Base-by-base conservation (phyloP, 2,797 vertebrate genomes). In the Schizopygopsis pylzovi region DNA sequence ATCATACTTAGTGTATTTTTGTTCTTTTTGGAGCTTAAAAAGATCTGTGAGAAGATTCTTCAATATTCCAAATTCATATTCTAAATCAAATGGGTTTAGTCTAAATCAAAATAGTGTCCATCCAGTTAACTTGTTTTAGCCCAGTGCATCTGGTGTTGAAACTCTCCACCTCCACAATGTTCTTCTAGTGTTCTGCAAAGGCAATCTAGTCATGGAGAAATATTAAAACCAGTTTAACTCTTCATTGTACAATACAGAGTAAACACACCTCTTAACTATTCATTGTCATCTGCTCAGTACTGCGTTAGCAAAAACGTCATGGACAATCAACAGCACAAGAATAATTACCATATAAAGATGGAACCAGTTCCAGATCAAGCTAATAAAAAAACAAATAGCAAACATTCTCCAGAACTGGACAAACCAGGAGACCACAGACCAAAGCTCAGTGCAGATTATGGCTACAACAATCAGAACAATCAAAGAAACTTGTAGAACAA, bases 351-450 rank as follows among this genome's bases (percentile, higher is more conserved):
- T 97, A 91, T 98, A 99, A 43, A 99, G 93, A 87, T 97, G 98
- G 10, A 98, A 92, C 98, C 98, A 99, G 90, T 99, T 99, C 98
- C 98, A 99, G 8, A 93, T 92, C 85, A 97, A 90, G 89, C 98
- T 98, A 92, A 98, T 73, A 0, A 97, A 59, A 85, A 99, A 97
- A 89, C 94, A 96, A 71, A 98, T 33, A 18, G 93, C 83, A 49
- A 97, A 92, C 79, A 98, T 4, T 39, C 97, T 95, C 20, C 49
- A 94, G 70, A 99, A 86, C 90, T 98, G 97, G 75, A 96, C 90
- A 71, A 97, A 94, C 96, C 96, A 97, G 65, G 94, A 95, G 56
- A 98, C 90, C 0, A 0, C 39, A 0, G 96, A 97, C 97, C 97
- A 98, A 49, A 97, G 81, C 93, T 97, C 92, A 1, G 96, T 97